Conservation (phyloP, 1,140 invertebrate species). For the Copidosoma floridanum region DNA sequence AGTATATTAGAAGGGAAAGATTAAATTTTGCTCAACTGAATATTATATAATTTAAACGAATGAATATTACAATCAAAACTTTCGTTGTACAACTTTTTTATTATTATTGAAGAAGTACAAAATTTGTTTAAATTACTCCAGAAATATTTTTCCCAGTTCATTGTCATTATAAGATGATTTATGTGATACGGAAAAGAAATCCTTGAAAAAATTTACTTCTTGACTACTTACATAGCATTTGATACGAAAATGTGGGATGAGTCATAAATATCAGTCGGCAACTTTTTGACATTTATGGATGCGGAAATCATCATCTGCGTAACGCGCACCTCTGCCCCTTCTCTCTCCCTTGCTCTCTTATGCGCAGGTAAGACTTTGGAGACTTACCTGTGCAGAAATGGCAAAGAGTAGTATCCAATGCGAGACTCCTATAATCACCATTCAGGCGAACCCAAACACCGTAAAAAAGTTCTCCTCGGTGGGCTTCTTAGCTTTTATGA, state of each 20-base stretch:
- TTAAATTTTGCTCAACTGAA: too few species aligned
- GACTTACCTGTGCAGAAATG: conserved; percentile 24
- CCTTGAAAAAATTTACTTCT: not conserved
- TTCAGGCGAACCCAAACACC: conserved; percentile 52
- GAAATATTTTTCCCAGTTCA: too few species aligned
- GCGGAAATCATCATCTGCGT: conserved; percentile 22
- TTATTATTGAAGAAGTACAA: too few species aligned
- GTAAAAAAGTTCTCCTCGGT: too few species aligned
- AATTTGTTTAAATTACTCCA: too few species aligned
- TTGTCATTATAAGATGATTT: conserved; percentile 1
- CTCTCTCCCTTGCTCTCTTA: too few species aligned
- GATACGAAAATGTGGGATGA: conserved; percentile 1
- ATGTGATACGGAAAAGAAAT: not conserved
- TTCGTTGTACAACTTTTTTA: too few species aligned
- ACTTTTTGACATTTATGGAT: conserved; percentile 24
- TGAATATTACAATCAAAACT: too few species aligned
- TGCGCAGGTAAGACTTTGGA: conserved; percentile 32
- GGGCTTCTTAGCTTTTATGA: conserved; percentile 38
- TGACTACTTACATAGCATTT: not conserved
- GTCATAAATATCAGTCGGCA: conserved; percentile 11
- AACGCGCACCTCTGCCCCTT: conserved; percentile 17
- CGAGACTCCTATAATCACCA: too few species aligned
- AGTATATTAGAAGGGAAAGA: too few species aligned
- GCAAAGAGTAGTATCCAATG: too few species aligned
- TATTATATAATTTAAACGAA: too few species aligned